Percentiles rank a stretch among this genome's conserved stretches.
phyloP scores from a whole-genome alignment of 2,113 vertebrate genomes.

The Paratilapia polleni region DNA sequence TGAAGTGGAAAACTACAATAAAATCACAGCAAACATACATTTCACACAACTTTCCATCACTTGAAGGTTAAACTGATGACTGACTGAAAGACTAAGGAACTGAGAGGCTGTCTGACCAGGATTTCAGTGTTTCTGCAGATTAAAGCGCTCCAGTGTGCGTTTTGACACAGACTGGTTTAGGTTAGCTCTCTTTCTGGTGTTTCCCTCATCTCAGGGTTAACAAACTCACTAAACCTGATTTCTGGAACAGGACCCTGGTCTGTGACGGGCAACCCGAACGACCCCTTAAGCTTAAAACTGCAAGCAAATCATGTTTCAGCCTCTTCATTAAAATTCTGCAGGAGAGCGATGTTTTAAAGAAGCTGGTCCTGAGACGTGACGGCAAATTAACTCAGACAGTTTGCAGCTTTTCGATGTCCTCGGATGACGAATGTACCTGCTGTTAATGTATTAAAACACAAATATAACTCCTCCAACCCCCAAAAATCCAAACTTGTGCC shows the following conservation, averaged over 20 bases:
- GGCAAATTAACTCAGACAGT: neutral
- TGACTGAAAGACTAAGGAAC: neutral
- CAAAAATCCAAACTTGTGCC: neutral
- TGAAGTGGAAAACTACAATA: too few species aligned
- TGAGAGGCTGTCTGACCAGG: neutral
- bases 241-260: too few species aligned
- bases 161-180: too few species aligned
- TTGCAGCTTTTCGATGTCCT: neutral
- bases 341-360: neutral
- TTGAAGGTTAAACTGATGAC: neutral
- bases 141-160: neutral
- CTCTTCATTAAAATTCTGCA: fast-evolving
- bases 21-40: too few species aligned
- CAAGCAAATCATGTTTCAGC: too few species aligned
- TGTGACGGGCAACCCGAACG: too few species aligned
- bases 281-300: too few species aligned
- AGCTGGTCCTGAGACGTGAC: neutral
- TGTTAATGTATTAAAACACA: neutral
- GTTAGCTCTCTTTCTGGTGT: too few species aligned
- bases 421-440: neutral
- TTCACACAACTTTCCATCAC: too few species aligned
- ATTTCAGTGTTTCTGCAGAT: neutral
- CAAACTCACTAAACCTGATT: too few species aligned
- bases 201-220: too few species aligned
- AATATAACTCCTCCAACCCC: neutral